Evolutionary conservation across 2,797 vertebrate species (phyloP), one percentile per base, ranked within the genome.

Genomic region (Darevskia mixta): DNA sequence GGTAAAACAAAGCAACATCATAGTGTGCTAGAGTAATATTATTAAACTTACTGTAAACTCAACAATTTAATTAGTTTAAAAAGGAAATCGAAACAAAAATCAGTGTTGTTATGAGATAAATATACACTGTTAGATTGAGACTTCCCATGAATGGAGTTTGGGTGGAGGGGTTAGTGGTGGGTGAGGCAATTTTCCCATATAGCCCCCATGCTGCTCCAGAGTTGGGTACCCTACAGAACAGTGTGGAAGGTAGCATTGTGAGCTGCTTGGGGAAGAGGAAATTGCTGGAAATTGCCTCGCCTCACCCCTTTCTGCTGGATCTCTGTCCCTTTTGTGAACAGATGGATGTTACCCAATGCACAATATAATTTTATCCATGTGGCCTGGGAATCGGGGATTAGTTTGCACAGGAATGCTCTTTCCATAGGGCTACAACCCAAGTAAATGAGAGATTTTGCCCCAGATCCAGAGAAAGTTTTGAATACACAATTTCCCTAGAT

Each of bases 61-160:
- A 35, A 69, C 45, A 20, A 58, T 77, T 82, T 13, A 1, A 0
- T 86, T 85, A n/a, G 86, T 5, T 88, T 0, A 0, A 32, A 29
- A 84, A 87, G 41, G 20, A 85, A 1, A 7, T 86, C 61, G 13
- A 75, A 4, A 78, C 43, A 87, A 82, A 82, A 83, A 3, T 0
- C 27, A 15, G 27, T 90, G 17, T 58, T 91, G 79, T 64, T 79
- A 84, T 32, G 45, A 17, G 82, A 64, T 61, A 82, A 58, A 61
- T 79, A 5, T 82, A 82, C 7, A 1, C 20, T 23, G 61, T 64
- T 64, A 64, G 61, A 64, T 64, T 8, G 17, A 64, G 61, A 18
- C 61, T 64, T 61, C 23, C 18, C 18, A 61, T 23, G 61, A 64
- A 23, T 64, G 17, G 20, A 64, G 20, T 18, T 18, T 18, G 17